Base-by-base conservation (phyloP, 2,797 vertebrate species). In the Hybognathus amarus region DNA sequence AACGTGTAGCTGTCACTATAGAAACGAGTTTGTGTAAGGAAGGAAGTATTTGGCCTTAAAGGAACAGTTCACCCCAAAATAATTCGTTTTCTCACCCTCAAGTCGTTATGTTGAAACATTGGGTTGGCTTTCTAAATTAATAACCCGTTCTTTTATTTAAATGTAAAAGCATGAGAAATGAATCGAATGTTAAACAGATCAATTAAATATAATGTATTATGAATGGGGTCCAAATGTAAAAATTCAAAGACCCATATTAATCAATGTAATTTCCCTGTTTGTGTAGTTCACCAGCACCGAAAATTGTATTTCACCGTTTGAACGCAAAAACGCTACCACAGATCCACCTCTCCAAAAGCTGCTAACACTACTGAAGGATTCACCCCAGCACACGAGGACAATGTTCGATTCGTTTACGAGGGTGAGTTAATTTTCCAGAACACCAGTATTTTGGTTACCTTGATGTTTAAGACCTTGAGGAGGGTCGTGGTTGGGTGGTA, bases 371-470 rank as follows among this genome's bases (percentile, higher is more conserved):
- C 94, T 0, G 98, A 98, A 88, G 94, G 93, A 68, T 98, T 98
- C 92, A 98, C 97, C 0, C 89, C 95, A 27, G 97, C 96, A 11
- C 98, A 99, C 0, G 97, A 99, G 88, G 98, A 99, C 89, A 99
- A 99, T 0, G 98, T 99, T 87, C 93, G 95, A 78, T 99, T 99
- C 82, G 92, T 99, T 47, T 96, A 96, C 5, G 96, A 97, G 96
- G 97, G 98, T 98, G 92, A 95, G 92, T 22, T n/a, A 5, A 15
- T 13, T 45, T 59, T 9, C 20, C 10, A 38, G 77, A 63, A 76
- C 6, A 18, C 59, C n/a, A 38, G 13, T 66, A 9, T 78, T 17
- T 9, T 66, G 5, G 6, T 63, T 8, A 38, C 61, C 63, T 47
- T 61, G 30, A 76, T 10, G 22, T 22, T 10, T 38, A 27, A 68